Evolutionary conservation across 2,888 invertebrate species (phyloP), one percentile per base, ranked within the genome.

Genomic region (Cheilosia urbana): DNA sequence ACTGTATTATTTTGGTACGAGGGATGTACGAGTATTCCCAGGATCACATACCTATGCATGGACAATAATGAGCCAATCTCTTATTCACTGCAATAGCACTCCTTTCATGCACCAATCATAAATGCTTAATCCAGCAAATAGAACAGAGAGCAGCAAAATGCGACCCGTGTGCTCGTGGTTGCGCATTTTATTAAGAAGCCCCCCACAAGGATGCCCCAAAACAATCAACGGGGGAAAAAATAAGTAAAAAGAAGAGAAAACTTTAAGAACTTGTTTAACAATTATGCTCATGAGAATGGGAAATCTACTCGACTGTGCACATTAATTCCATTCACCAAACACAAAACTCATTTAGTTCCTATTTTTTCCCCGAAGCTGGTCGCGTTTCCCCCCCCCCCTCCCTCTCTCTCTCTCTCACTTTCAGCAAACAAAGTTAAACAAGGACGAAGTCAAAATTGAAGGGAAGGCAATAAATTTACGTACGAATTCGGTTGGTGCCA

Each of bases 301-400:
- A 65, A 37, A 45, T 58, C 60, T 60, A 60, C 66, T 76, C 37
- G 40, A 40, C 15, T 68, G 51, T 45, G 42, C 30, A 53, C 60
- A 68, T 75, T 66, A 58, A 75, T 75, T 58, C 57, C 68, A 51
- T 76, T 76, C 66, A 37, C 58, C 30, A 76, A 68, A 68, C 68
- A 76, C 51, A 66, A 42, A 76, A 76, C 42, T 60, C 68, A 58
- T 66, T 68, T 68, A 76, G 51, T 60, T 51, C 11, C 24, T 45
- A 15, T 30, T 66, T 11, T 11, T 34, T 49, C 1, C 30, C 34
- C 19, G 60, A 17, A 53, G 49, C 37, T 51, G 37, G 13, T 7
- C 4, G 2, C 15, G 2, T 58, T 11, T 49, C 27, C 24, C 21
- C 21, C 24, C 1, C 24, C 24, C 57, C 34, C 34, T 3, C 24